Evolutionary conservation across 2,113 vertebrate species (phyloP), one percentile per base, ranked within the genome.

Genomic region (Progne subis): DNA sequence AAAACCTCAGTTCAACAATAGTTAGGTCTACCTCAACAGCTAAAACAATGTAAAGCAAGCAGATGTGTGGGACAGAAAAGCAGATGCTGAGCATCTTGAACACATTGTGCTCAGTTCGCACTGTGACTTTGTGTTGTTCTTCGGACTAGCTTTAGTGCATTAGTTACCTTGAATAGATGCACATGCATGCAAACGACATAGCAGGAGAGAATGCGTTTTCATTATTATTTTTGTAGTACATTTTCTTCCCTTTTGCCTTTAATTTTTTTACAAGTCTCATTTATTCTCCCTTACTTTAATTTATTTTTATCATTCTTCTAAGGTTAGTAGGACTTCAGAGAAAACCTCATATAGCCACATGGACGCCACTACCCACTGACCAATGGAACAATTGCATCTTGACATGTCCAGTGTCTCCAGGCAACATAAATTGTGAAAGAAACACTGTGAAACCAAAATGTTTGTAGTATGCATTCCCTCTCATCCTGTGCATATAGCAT

Each of bases 11-110:
- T 76, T 72, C n/a, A 49, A 21, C 9, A 23, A 9, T 64, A 60
- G 19, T 69, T 80, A 28, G 3, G 4, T 32, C 23, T 71, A 9
- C 0, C 0, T 80, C 9, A 86, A 32, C 8, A 64, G 41, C 14
- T 69, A 41, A 52, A 37, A 12, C 5, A 13, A 18, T 0, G 1
- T 34, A 47, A 88, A 72, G n/a, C 0, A 0, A 50, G 19, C 23
- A 39, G 18, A 20, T 47, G 6, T 80, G 63, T 6, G 8, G 61
- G 23, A 39, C 11, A 10, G 44, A 55, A n/a, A 41, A 47, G 26
- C 18, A 43, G 25, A 52, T 11, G 1, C 8, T 31, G 60, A 90
- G 6, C 13, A 55, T 18, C 31, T 72, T 14, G 2, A 13, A 20
- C n/a, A 13, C 16, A 4, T 14, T 50, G 23, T 47, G 8, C 34